Evolutionary conservation across 2,113 vertebrate species (phyloP).

Genomic region (Taxidea taxus): DNA sequence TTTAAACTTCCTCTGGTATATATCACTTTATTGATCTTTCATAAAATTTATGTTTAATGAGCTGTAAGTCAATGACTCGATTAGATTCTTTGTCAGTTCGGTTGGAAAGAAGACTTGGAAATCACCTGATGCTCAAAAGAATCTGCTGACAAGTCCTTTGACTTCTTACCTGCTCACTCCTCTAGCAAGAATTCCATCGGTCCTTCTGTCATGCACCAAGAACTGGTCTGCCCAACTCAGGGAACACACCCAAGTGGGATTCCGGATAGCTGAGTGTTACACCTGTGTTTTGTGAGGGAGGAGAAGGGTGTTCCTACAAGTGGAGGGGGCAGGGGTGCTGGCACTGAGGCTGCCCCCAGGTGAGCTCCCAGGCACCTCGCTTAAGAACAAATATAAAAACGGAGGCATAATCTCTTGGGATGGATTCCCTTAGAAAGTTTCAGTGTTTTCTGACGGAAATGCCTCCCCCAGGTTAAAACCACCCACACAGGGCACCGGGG

Average conservation of each 20-base stretch:
- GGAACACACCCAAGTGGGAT: neutral
- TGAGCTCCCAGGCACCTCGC: rapidly evolving
- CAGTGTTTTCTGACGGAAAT: neutral
- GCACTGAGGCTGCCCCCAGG: neutral
- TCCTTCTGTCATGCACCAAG: neutral
- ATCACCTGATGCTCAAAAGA: neutral
- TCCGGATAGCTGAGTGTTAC: neutral
- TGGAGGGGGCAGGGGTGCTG: too few species aligned
- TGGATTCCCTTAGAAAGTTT: neutral
- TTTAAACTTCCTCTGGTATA: neutral
- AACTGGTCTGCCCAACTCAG: neutral
- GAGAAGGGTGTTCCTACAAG: neutral
- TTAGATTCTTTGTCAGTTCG: neutral
- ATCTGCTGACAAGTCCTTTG: neutral
- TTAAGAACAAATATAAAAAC: neutral
- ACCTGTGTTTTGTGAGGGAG: neutral
- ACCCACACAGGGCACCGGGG: too few species aligned
- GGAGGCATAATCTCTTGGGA: too few species aligned
- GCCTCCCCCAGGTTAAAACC: neutral
- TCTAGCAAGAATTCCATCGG: neutral
- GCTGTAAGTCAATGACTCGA: neutral
- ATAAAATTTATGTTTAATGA: neutral
- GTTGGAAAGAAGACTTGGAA: neutral
- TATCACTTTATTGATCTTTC: neutral
- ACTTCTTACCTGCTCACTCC: neutral